These are phyloP conservation scores for Sminthurides aquaticus DNA, from an alignment of 2,888 invertebrate species.

Conservation along the genomic window DNA sequence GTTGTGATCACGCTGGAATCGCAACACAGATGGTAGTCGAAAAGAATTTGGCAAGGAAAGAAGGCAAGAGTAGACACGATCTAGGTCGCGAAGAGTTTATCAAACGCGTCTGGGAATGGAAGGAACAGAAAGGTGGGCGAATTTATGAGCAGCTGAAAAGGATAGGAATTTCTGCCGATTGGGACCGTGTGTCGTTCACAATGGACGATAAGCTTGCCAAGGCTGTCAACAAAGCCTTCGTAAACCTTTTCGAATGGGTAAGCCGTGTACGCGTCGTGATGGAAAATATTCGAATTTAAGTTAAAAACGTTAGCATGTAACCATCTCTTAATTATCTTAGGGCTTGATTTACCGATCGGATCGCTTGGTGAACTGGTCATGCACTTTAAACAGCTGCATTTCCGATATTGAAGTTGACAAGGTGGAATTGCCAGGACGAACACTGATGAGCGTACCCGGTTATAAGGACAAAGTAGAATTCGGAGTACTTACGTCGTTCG, in stretches of 20 bases:
- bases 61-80: constrained; percentile 78
- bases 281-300: too few species aligned
- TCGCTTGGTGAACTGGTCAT: constrained; percentile 97
- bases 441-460: constrained; percentile 80
- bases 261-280: constrained; percentile 42
- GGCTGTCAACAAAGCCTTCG: constrained; percentile 91
- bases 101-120: constrained; percentile 93
- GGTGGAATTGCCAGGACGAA: constrained; percentile 75
- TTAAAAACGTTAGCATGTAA: too few species aligned
- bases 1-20: constrained; percentile 98
- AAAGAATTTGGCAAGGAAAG: constrained; percentile 84
- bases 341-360: constrained; percentile 89
- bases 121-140: constrained; percentile 68
- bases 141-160: constrained; percentile 77
- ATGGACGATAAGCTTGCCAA: constrained; percentile 84
- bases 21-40: constrained; percentile 99
- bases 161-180: constrained; percentile 88
- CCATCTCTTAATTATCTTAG: constrained; percentile 44
- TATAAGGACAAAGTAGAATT: constrained; percentile 86
- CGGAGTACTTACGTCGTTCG: constrained; percentile 84
- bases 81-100: constrained; percentile 90
- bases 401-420: constrained; percentile 99
- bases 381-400: constrained; percentile 89
- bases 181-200: constrained; percentile 89
- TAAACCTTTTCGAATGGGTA: constrained; percentile 66